These are phyloP conservation scores for Illadopsis cleaveri DNA, from an alignment of 2,113 vertebrate species.

Conservation along the genomic window DNA sequence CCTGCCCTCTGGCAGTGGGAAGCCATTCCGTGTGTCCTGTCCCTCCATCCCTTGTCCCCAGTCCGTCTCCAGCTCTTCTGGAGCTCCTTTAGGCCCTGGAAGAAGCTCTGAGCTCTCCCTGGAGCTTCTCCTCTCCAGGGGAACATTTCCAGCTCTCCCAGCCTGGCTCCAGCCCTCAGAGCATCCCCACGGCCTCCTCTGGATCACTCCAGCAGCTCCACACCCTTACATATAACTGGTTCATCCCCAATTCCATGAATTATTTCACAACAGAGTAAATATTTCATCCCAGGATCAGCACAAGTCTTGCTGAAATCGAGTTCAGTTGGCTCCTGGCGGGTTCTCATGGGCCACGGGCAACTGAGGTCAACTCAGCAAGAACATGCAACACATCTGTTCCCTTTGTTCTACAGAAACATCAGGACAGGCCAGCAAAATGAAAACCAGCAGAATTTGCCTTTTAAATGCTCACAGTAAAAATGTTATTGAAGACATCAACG, in stretches of 20 bases:
- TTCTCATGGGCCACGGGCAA: background rate
- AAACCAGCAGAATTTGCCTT: background rate
- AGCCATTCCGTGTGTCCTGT: background rate
- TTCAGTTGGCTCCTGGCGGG: background rate
- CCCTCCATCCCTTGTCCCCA: background rate
- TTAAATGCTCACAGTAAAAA: background rate
- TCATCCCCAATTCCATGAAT: background rate
- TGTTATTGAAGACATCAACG: background rate
- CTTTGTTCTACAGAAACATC: background rate
- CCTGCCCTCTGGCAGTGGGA: accelerated
- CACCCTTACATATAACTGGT: accelerated
- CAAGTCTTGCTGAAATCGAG: background rate
- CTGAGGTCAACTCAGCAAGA: background rate
- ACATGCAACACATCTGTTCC: background rate
- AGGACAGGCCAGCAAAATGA: background rate
- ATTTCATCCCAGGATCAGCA: background rate
- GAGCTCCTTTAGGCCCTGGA: accelerated
- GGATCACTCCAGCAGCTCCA: background rate
- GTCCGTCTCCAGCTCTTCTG: background rate
- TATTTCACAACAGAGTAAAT: background rate
- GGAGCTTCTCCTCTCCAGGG: background rate
- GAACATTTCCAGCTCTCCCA: background rate
- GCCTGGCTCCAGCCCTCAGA: background rate
- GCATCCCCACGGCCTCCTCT: background rate
- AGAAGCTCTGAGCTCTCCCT: background rate